Conservation (phyloP, 2,797 vertebrate genomes). For the Rhyacichthys aspro region DNA sequence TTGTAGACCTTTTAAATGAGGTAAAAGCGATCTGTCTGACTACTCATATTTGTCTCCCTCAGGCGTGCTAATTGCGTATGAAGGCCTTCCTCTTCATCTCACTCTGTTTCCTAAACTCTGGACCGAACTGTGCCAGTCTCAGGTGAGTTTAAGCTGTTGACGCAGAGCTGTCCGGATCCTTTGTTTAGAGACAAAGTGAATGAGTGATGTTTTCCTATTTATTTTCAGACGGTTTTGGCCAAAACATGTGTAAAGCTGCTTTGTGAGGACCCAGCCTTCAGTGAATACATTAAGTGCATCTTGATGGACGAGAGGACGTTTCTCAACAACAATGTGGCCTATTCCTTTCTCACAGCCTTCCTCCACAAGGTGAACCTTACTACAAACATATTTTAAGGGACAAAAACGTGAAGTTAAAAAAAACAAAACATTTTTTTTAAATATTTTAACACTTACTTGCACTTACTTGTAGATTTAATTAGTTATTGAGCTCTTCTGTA, state of each 20-base stretch:
- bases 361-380: constrained; percentile 87
- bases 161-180: too few relatives aligned
- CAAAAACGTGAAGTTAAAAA: too few relatives aligned
- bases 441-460: too few relatives aligned
- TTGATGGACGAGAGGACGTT: constrained; percentile 97
- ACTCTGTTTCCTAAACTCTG: constrained; percentile 96
- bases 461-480: too few relatives aligned
- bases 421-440: too few relatives aligned
- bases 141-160: constrained; percentile 75
- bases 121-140: constrained; percentile 96
- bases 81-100: constrained; percentile 95
- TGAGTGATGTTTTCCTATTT: too few relatives aligned
- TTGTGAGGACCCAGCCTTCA: constrained; percentile 95
- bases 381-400: too few relatives aligned
- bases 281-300: constrained; percentile 97
- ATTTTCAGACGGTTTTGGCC: constrained; percentile 88
- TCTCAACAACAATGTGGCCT: constrained; percentile 93
- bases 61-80: constrained; percentile 98
- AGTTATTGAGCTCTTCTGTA: too few relatives aligned
- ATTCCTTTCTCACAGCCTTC: constrained; percentile 95
- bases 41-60: constrained; percentile 12
- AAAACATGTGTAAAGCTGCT: constrained; percentile 97
- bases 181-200: too few relatives aligned
- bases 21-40: not conserved
- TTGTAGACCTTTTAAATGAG: not conserved